Evolutionary conservation across 1,140 invertebrate genomes (phyloP), one percentile per base, ranked within the genome.

Genomic region (Tetramorium parvispinum): DNA sequence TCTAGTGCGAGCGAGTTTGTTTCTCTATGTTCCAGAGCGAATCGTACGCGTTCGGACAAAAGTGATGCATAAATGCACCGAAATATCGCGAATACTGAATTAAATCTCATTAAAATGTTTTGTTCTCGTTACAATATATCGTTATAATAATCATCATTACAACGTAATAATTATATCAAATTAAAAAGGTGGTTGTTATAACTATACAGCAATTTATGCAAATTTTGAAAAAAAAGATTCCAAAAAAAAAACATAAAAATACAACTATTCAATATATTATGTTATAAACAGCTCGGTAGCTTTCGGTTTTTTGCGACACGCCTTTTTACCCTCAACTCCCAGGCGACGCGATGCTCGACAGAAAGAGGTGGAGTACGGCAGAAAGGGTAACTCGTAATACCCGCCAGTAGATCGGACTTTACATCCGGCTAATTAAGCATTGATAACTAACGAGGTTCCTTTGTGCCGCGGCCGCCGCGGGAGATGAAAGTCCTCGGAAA

Each of bases 401-500:
- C 59, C 76, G 16, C 27, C 40, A 11, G 32, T 37, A 73, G 66
- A 88, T 87, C 88, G 85, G 82, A 73, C 85, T 87, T 77, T 73
- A 76, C 66, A 79, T 61, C 55, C 85, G 85, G 79, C 88, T 92
- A 92, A 93, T 93, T 92, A 90, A 87, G 87, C 88, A 85, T 92
- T 91, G 91, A 92, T 93, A 91, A 92, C 91, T 92, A 93, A 93
- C 90, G 88, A 89, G 87, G 53, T 89, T 85, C 87, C 90, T 91
- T 92, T 91, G 91, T 90, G 79, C 57, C 55, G 73, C 40, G 16
- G 37, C 65, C 65, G n/a, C 46, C 37, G 68, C 73, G 75, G 32
- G 27, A 73, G 85, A 89, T 78, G 79, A 85, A 75, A 89, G 85
- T 86, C 70, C 85, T 71, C 57, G 65, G 88, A 49, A 89, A 89